Evolutionary conservation across 2,888 invertebrate genomes (phyloP), one percentile per base, ranked within the genome.

Genomic region (Aspidiotus destructor): DNA sequence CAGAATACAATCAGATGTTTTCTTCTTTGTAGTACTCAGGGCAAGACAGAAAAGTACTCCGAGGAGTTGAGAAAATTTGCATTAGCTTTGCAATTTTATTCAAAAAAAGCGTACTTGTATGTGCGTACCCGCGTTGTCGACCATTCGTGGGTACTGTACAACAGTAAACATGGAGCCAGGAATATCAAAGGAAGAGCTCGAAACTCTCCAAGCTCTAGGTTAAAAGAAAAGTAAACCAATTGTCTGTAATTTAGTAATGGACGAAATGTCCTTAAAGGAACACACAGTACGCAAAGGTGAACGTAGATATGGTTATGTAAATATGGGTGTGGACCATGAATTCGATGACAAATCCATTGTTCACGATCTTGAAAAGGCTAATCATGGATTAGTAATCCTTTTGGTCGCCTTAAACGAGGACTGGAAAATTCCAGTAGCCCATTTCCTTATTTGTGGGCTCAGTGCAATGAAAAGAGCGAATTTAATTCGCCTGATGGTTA

Each of bases 211-310:
- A 48, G 44, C 41, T 7, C 7, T 7, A n/a, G 42, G n/a, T 41
- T 3, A 10, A 7, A 5, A 10, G 8, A n/a, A 13, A 48, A 62
- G 48, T 2, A 62, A 61, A 42, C 41, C 42, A 8, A 44, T 16
- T 48, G 16, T 44, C 10, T 62, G 62, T 17, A 44, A 62, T 62
- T 48, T 62, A 16, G 44, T 42, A 48, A 62, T 62, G 8, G 44
- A 62, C 42, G 48, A 62, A 17, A 62, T 62, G 42, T 13, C 7
- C 8, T 15, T 44, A 10, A 44, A 44, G 16, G 48, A 48, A 17
- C 7, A 1, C 7, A 62, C 28, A 17, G 1, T 1, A 10, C 48
- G 48, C n/a, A 62, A 48, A 17, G 48, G 28, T 17, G 48, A 62
- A 8, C 44, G 40, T 8, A 8, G 9, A 13, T 58, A 58, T 58